A percentile compares a stretch with the other conserved stretches of the same genome.
Evolutionary conservation across 2,797 vertebrate genomes (phyloP).

Genomic region (Clarias fuscus): DNA sequence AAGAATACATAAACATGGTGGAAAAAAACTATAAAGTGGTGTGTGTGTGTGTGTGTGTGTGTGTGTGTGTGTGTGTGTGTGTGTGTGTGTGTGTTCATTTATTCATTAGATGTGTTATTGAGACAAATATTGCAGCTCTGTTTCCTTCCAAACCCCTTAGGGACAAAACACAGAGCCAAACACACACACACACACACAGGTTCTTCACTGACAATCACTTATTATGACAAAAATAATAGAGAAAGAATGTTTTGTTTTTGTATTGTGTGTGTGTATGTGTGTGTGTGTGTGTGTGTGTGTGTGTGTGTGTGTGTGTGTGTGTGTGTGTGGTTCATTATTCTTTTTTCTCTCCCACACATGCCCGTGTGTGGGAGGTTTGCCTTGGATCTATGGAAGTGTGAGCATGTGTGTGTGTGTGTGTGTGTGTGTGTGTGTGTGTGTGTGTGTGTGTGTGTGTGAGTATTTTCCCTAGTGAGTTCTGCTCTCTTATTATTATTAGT

Average conservation of each 20-base stretch:
- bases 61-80: conserved; percentile 3
- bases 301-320: conserved; percentile 6
- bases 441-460: background rate
- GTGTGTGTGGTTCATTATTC: conserved; percentile 20
- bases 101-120: conserved; percentile 32
- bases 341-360: conserved; percentile 26
- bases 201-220: too few species aligned
- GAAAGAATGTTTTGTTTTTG: too few species aligned
- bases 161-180: background rate
- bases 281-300: too few species aligned
- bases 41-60: conserved; percentile 2
- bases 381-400: background rate
- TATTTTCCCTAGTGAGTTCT: background rate
- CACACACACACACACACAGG: background rate
- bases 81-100: conserved; percentile 30
- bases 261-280: too few species aligned
- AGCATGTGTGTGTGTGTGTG: background rate
- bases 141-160: background rate
- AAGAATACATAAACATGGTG: background rate
- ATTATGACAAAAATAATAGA: too few species aligned
- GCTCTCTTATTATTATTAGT: too few species aligned
- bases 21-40: background rate
- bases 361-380: background rate
- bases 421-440: conserved; percentile 3
- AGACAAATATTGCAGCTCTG: conserved; percentile 6